Evolutionary conservation across 2,797 vertebrate genomes (phyloP).

Genomic region (Jordanella pulchra): DNA sequence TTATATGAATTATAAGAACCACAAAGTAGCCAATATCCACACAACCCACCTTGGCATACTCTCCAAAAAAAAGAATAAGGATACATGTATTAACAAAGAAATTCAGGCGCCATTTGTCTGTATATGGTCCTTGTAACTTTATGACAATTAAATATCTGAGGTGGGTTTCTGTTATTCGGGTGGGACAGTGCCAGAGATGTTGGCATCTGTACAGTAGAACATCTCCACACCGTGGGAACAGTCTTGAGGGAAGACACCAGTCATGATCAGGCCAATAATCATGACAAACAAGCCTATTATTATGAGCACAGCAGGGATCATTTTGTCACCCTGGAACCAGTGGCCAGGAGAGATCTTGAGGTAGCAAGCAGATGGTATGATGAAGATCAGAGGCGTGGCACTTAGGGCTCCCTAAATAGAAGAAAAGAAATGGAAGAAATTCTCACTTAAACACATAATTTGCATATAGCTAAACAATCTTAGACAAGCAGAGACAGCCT

Average conservation of each 20-base stretch:
- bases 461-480: background rate
- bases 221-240: constrained; percentile 93
- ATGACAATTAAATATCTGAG: constrained; percentile 5
- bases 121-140: background rate
- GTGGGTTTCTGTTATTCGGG: constrained; percentile 36
- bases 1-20: background rate
- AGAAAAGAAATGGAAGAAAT: background rate
- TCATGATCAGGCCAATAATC: constrained; percentile 87
- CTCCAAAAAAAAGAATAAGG: background rate
- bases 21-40: background rate
- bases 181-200: constrained; percentile 76
- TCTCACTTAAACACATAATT: background rate
- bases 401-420: constrained; percentile 86
- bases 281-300: constrained; percentile 85
- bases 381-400: constrained; percentile 94
- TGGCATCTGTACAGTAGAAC: constrained; percentile 87
- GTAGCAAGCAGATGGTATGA: constrained; percentile 91
- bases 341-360: constrained; percentile 86
- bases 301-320: constrained; percentile 84
- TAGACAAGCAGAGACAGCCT: background rate
- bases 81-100: background rate
- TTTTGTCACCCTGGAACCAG: constrained; percentile 85
- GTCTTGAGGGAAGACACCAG: constrained; percentile 82
- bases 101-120: background rate
- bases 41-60: background rate